phyloP scores from a whole-genome alignment of 2,888 invertebrate genomes.

The Gastracanthus pulcherrimus region DNA sequence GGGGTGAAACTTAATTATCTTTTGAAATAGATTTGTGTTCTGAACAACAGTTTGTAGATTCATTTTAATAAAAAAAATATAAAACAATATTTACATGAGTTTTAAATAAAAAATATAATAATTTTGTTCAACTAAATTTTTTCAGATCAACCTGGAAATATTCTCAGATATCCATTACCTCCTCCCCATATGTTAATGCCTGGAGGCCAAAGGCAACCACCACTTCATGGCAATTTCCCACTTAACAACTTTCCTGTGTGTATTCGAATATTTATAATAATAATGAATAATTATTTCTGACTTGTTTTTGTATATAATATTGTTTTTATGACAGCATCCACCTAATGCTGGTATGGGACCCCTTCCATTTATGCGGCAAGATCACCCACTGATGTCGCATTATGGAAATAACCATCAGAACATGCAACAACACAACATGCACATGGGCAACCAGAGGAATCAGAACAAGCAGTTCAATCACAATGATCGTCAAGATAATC shows the following conservation, averaged over 20 bases:
- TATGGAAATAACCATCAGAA: slow-evolving; percentile 68
- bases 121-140: too few species aligned
- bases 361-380: slow-evolving; percentile 75
- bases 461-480: slow-evolving; percentile 69
- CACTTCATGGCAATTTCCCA: slow-evolving; percentile 70
- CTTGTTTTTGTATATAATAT: not conserved
- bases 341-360: slow-evolving; percentile 72
- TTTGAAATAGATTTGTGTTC: not conserved
- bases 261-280: slow-evolving; percentile 28
- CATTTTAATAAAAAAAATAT: too few species aligned
- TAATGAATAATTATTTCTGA: not conserved
- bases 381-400: slow-evolving; percentile 70
- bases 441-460: slow-evolving; percentile 69
- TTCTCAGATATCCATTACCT: slow-evolving; percentile 72
- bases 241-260: slow-evolving; percentile 71
- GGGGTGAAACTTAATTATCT: not conserved
- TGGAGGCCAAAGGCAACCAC: slow-evolving; percentile 69
- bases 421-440: slow-evolving; percentile 71
- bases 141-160: slow-evolving; percentile 66
- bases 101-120: too few species aligned
- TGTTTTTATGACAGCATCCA: slow-evolving; percentile 72
- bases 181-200: slow-evolving; percentile 72
- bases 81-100: not conserved
- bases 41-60: too few species aligned
- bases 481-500: slow-evolving; percentile 70